Base-by-base conservation (phyloP, 2,797 vertebrate genomes). In the Bovichtus diacanthus region DNA sequence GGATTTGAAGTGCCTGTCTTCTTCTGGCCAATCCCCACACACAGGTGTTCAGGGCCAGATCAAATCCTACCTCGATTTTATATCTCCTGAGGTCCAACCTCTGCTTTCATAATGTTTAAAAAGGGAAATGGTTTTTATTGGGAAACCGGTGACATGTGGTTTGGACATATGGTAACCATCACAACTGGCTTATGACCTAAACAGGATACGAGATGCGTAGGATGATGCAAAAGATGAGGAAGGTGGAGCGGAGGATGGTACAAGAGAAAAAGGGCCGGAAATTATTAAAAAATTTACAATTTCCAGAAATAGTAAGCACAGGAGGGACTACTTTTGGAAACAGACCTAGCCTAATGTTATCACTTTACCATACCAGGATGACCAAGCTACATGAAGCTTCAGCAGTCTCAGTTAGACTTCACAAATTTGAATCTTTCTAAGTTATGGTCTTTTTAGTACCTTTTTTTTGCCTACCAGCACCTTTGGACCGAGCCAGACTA, bases 91-190 rank as follows among this genome's bases (percentile, higher is more conserved):
- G 87, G 72, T 87, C 74, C 70, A 49, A 56, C 83, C 86, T 84
- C 78, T 92, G 87, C 92, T 93, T 93, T 90, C 75, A 85, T 78
- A 66, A 80, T 86, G 83, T 85, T 92, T 83, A 78, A 90, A 88
- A 91, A 83, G 73, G 80, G 74, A 92, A 81, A 65, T 65, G 76
- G 29, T 69, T 80, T 81, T 75, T 86, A 93, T 90, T 87, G 66
- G 80, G 87, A 93, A 91, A 94, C 82, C 82, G 12, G 69, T 58
- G 80, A 91, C 93, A 94, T 94, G 79, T 95, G 93, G 90, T 92
- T 91, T 77, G 50, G 60, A 93, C 93, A 95, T 94, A 81, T 93
- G 93, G 92, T 90, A 93, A 81, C 85, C 84, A 95, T 95, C 85
- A 90, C 64, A 78, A 76, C 73, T 61, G 84, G 55, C 53, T 69